Evolutionary conservation across 2,888 invertebrate species (phyloP).

Genomic region (Furcula furcula): DNA sequence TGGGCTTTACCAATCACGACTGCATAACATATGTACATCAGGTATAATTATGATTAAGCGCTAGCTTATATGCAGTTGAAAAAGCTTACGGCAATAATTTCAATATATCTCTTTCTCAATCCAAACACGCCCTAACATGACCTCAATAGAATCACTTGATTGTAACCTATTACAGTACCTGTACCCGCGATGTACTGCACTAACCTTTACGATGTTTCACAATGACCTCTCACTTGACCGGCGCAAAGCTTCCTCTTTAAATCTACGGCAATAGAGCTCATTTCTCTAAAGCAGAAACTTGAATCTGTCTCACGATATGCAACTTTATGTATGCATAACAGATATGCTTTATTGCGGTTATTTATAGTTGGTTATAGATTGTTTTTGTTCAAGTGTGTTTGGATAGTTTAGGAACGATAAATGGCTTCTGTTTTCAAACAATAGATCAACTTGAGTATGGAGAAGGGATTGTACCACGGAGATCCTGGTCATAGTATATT

Average conservation of each 20-base stretch:
- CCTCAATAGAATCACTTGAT: constrained; percentile 3
- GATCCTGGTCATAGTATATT: constrained; percentile 25
- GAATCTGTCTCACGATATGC: neutral
- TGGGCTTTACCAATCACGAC: too few species aligned
- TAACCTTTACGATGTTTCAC: constrained; percentile 55
- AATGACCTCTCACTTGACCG: constrained; percentile 50
- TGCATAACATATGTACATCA: too few species aligned
- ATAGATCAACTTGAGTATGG: constrained; percentile 36
- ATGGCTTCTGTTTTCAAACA: constrained; percentile 39
- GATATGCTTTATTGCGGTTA: neutral
- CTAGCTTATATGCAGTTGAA: too few species aligned
- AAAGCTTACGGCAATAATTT: too few species aligned
- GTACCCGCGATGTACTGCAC: constrained; percentile 23
- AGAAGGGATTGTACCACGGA: constrained; percentile 36
- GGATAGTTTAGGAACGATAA: constrained; percentile 25
- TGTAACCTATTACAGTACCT: too few species aligned
- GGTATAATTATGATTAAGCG: too few species aligned
- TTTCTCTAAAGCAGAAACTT: constrained; percentile 1
- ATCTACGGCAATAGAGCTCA: constrained; percentile 2
- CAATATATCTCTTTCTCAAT: too few species aligned
- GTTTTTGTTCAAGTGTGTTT: constrained; percentile 1
- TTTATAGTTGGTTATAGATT: constrained; percentile 1
- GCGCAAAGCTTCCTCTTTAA: neutral
- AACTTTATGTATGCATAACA: neutral
- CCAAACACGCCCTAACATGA: neutral